Evolutionary conservation across 2,113 vertebrate genomes (phyloP).

Genomic region (Notechis scutatus): DNA sequence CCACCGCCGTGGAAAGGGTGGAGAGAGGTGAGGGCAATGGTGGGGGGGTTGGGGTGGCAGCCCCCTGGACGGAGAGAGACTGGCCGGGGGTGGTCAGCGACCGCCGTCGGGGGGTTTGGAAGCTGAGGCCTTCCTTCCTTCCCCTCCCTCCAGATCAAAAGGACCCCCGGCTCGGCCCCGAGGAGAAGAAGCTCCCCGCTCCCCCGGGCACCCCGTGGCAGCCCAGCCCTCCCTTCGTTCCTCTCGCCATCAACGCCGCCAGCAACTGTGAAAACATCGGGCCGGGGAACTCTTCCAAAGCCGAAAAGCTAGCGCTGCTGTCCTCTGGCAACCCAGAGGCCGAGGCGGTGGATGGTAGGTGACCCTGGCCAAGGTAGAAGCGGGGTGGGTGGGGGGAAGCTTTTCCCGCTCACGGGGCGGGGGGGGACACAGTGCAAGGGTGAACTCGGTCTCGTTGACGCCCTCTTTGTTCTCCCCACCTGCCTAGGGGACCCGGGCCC

Average conservation of each 20-base stretch:
- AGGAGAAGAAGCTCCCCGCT: conserved; percentile 47
- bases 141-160: conserved; percentile 36
- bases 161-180: conserved; percentile 36
- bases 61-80: no score
- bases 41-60: neutral
- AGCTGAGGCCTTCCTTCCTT: neutral
- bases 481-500: conserved; percentile 50
- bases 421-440: fast-evolving
- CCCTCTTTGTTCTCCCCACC: neutral
- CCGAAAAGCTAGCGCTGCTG: neutral
- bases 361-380: neutral
- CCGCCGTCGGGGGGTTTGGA: fast-evolving
- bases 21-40: neutral
- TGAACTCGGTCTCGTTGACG: neutral
- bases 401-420: no score
- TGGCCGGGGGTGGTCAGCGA: no score
- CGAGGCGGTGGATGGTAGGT: neutral
- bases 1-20: neutral
- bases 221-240: conserved; percentile 41
- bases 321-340: neutral
- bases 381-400: neutral
- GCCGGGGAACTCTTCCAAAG: neutral
- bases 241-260: neutral
- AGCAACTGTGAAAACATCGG: conserved; percentile 2
- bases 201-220: conserved; percentile 41